Conservation (phyloP, 2,888 invertebrate genomes). For the Exephanes ischioxanthus region DNA sequence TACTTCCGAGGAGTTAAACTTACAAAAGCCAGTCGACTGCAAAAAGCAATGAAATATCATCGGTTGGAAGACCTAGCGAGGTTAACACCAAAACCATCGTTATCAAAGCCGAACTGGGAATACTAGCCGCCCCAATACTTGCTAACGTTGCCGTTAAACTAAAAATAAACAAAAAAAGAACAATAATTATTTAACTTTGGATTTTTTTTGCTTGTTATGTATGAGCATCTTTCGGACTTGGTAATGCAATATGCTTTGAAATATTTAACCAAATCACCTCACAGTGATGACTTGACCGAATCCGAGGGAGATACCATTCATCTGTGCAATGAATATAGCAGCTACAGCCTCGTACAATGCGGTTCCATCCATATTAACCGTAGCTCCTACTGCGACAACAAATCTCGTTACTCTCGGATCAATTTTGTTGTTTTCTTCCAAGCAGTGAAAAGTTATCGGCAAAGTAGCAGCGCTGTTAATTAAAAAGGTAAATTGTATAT, state of each 20-base stretch:
- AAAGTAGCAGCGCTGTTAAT: constrained; percentile 87
- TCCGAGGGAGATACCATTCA: constrained; percentile 87
- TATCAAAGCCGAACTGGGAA: constrained; percentile 89
- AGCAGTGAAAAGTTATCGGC: constrained; percentile 89
- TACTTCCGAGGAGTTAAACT: constrained; percentile 68
- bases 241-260: neutral
- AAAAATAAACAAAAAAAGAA: constrained; percentile 30
- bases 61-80: constrained; percentile 88
- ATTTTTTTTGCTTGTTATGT: too few species aligned
- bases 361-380: constrained; percentile 90
- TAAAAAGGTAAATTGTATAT: neutral
- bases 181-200: neutral
- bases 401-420: constrained; percentile 89
- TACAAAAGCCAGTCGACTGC: constrained; percentile 90
- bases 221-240: neutral
- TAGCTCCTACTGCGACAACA: constrained; percentile 89
- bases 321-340: constrained; percentile 89
- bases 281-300: constrained; percentile 88
- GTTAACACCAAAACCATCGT: constrained; percentile 89
- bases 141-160: constrained; percentile 89
- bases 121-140: constrained; percentile 89
- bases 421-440: constrained; percentile 89
- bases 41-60: constrained; percentile 88
- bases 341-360: constrained; percentile 90
- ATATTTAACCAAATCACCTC: constrained; percentile 83